A percentile compares a stretch with the other conserved stretches of the same genome.
Evolutionary conservation across 1,140 invertebrate genomes (phyloP).

Genomic region (Zaprionus capensis): DNA sequence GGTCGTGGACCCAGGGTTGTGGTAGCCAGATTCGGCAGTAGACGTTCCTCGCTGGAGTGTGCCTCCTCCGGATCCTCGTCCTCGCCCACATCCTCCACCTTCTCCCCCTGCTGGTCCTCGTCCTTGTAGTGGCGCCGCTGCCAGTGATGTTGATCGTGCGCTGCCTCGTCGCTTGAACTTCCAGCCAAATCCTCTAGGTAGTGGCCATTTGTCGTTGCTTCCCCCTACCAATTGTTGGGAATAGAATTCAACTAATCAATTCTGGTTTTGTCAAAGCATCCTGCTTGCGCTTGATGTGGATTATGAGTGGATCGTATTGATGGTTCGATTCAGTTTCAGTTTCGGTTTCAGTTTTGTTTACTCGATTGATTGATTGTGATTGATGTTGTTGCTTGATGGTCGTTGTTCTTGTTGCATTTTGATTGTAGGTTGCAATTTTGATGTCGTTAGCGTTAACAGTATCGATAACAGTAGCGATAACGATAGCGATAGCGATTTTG

Average conservation of each 20-base stretch:
- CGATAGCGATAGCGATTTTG: slow-evolving; percentile 20
- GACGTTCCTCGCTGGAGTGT: slow-evolving; percentile 54
- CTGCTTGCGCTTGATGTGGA: slow-evolving; percentile 58
- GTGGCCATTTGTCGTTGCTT: slow-evolving; percentile 85
- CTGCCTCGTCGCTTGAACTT: slow-evolving; percentile 83
- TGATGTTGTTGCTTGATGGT: slow-evolving; percentile 5
- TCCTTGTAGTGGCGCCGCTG: slow-evolving; percentile 31
- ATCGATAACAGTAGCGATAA: slow-evolving; percentile 35
- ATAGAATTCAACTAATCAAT: slow-evolving; percentile 85
- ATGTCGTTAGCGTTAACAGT: slow-evolving; percentile 36
- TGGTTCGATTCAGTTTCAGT: slow-evolving; percentile 6
- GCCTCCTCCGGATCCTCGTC: slow-evolving; percentile 25
- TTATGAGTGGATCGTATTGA: slow-evolving; percentile 29
- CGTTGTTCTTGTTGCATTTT: slow-evolving; percentile 11
- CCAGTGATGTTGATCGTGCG: slow-evolving; percentile 39
- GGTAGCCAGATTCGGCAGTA: slow-evolving; percentile 53
- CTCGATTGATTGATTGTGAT: slow-evolving; percentile 20
- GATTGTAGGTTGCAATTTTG: slow-evolving; percentile 19
- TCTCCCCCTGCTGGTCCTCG: slow-evolving; percentile 13
- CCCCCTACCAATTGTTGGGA: slow-evolving; percentile 85
- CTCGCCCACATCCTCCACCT: slow-evolving; percentile 24
- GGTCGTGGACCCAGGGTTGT: slow-evolving; percentile 56
- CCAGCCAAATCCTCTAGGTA: slow-evolving; percentile 84
- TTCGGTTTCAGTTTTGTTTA: not conserved
- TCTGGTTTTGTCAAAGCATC: slow-evolving; percentile 83